Evolutionary conservation across 2,888 invertebrate genomes (phyloP).

Genomic region (Andrena minutula): DNA sequence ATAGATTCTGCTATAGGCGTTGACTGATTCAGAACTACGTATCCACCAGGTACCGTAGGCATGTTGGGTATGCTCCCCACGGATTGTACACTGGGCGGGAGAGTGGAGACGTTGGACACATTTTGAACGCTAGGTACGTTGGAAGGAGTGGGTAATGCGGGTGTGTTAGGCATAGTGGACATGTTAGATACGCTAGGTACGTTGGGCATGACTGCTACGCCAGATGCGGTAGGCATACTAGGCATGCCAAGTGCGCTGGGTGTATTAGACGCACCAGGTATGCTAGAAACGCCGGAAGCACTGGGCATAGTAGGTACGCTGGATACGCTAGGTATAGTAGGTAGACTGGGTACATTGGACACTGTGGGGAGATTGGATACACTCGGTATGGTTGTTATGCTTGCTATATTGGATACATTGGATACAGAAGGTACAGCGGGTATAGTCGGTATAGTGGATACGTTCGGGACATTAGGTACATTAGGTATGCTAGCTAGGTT

Average conservation of each 20-base stretch:
- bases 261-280: conserved; percentile 39
- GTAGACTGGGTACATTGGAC: conserved; percentile 82
- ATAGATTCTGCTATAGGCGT: conserved; percentile 71
- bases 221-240: conserved; percentile 84
- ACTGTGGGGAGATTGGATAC: conserved; percentile 64
- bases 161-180: conserved; percentile 49
- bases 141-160: conserved; percentile 36
- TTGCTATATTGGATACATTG: conserved; percentile 68
- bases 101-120: conserved; percentile 75
- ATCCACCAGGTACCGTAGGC: conserved; percentile 76
- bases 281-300: conserved; percentile 46
- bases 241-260: conserved; percentile 67
- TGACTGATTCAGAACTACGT: conserved; percentile 79
- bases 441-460: conserved; percentile 72
- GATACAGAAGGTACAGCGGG: conserved; percentile 70
- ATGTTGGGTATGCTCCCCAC: conserved; percentile 70
- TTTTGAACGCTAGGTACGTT: conserved; percentile 86
- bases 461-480: conserved; percentile 66
- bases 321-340: conserved; percentile 82
- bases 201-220: conserved; percentile 43
- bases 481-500: conserved; percentile 71
- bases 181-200: conserved; percentile 73
- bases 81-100: conserved; percentile 64
- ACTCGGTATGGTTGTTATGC: conserved; percentile 84
- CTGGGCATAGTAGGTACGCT: conserved; percentile 69